phyloP scores from a whole-genome alignment of 2,888 invertebrate genomes.

The Ormyrus thymus region DNA sequence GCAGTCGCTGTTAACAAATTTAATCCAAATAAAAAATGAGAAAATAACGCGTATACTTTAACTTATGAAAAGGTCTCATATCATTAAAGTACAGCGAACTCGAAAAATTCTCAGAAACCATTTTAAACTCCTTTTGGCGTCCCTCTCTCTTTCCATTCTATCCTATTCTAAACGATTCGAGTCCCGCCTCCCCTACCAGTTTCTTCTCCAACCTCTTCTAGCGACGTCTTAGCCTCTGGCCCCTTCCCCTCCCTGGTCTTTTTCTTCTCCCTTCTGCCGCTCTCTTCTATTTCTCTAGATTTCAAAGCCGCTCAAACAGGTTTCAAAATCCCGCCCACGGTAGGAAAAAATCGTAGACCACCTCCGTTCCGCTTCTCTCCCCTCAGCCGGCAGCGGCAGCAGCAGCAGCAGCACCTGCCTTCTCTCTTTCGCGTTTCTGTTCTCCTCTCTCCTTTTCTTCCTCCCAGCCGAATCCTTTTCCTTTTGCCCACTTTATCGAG shows the following conservation, averaged over 20 bases:
- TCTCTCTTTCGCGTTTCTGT: background rate
- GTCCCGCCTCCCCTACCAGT: background rate
- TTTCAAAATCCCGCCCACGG: conserved; percentile 74
- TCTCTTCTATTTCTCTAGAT: conserved; percentile 57
- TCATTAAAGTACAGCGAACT: too few species aligned
- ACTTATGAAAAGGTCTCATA: too few species aligned
- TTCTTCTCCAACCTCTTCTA: background rate
- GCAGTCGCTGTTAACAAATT: too few species aligned
- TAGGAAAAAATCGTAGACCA: conserved; percentile 67
- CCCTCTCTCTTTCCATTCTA: background rate
- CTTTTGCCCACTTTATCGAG: conserved; percentile 14
- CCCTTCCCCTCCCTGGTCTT: background rate
- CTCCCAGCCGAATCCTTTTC: conserved; percentile 19
- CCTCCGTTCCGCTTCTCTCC: conserved; percentile 41
- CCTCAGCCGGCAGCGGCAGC: background rate
- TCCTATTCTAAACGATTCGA: conserved; percentile 5
- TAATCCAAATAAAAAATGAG: too few species aligned
- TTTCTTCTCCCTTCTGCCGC: background rate
- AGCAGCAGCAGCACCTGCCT: background rate
- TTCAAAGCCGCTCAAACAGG: conserved; percentile 68
- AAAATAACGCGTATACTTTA: too few species aligned
- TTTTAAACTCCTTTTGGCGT: background rate
- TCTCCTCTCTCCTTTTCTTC: conserved; percentile 9
- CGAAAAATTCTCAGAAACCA: too few species aligned
- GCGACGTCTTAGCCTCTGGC: conserved; percentile 17